These are phyloP conservation scores for Drosophila robusta DNA, from an alignment of 2,888 invertebrate genomes.

Conservation along the genomic window DNA sequence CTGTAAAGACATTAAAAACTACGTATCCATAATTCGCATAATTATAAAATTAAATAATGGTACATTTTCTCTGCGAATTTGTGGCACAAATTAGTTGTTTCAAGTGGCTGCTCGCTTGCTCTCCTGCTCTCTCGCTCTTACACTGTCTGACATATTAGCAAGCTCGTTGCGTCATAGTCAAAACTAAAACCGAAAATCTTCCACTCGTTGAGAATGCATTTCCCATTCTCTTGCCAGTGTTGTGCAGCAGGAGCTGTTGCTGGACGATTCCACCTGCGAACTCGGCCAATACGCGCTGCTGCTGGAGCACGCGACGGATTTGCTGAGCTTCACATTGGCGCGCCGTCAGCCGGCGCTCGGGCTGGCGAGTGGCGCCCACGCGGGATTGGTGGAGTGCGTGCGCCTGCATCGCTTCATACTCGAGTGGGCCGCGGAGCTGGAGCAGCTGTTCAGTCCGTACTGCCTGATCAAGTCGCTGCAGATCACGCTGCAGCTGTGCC, in stretches of 20 bases:
- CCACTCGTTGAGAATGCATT: no score
- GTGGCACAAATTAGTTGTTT: no score
- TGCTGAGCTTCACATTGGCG: constrained; percentile 28
- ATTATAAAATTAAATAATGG: no score
- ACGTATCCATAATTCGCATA: no score
- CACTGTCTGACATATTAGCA: no score
- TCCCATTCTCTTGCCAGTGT: constrained; percentile 15
- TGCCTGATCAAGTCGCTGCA: constrained; percentile 83
- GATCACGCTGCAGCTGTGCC: constrained; percentile 83
- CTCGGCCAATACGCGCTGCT: constrained; percentile 74
- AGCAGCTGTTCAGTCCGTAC: constrained; percentile 83
- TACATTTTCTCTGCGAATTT: no score
- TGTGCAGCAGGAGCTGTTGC: constrained; percentile 47
- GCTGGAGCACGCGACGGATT: constrained; percentile 66
- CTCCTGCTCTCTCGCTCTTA: no score
- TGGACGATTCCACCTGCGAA: constrained; percentile 57
- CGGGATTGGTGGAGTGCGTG: constrained; percentile 80
- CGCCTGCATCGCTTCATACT: constrained; percentile 83
- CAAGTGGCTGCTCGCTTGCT: no score
- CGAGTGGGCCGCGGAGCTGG: constrained; percentile 77
- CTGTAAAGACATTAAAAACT: no score
- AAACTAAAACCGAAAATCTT: no score
- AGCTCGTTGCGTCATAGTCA: no score
- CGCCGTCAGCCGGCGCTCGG: neutral
- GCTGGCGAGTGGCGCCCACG: constrained; percentile 28